Conservation (phyloP, 2,797 vertebrate genomes). For the Taeniopygia guttata region DNA sequence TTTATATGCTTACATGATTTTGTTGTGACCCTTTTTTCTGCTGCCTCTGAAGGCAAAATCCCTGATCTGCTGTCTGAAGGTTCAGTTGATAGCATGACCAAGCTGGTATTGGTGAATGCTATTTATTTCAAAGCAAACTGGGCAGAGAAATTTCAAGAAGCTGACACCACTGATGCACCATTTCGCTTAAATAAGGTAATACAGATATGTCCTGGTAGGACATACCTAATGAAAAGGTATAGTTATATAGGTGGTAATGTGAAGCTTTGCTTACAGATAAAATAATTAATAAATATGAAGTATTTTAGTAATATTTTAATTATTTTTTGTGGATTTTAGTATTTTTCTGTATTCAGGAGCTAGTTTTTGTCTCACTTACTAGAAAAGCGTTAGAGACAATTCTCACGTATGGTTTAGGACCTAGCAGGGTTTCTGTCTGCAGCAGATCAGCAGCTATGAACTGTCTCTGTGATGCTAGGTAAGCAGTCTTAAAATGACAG, state of each 20-base stretch:
- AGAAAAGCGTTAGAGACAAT: not conserved
- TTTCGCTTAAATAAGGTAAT: conserved; percentile 84
- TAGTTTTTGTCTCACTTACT: not conserved
- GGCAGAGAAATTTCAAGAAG: conserved; percentile 78
- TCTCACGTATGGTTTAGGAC: not conserved
- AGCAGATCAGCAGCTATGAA: not conserved
- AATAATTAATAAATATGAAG: not conserved
- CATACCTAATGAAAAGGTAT: not conserved
- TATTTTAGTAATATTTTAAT: not conserved
- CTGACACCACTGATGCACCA: conserved; percentile 75
- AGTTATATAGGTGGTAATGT: not conserved
- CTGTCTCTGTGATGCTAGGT: not conserved
- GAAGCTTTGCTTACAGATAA: not conserved
- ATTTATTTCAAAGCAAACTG: conserved; percentile 94
- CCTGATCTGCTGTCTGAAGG: conserved; percentile 81
- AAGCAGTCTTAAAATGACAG: not conserved
- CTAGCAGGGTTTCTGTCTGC: not conserved
- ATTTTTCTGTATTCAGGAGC: not conserved
- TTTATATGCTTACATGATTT: not conserved
- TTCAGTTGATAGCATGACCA: conserved; percentile 73
- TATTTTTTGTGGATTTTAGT: not conserved
- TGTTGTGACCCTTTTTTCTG: not conserved
- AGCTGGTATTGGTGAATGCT: conserved; percentile 87
- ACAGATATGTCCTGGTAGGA: fast-evolving
- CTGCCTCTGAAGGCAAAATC: conserved; percentile 84